Evolutionary conservation across 2,888 invertebrate genomes (phyloP), one percentile per base, ranked within the genome.

Genomic region (Cerceris rybyensis): DNA sequence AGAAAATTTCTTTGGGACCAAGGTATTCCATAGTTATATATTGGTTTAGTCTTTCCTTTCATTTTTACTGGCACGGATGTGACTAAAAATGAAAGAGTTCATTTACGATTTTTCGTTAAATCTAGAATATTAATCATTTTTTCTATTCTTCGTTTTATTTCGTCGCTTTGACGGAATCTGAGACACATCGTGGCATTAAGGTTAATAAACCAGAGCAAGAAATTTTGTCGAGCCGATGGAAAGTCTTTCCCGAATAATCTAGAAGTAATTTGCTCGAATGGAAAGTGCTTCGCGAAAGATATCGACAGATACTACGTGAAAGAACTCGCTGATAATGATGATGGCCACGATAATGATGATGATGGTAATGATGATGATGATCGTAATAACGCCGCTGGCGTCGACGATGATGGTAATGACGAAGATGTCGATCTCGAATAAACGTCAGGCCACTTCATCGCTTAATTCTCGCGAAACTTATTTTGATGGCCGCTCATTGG

Each of bases 381-480:
- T 57, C 67, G 57, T 66, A 66, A 71, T 60, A 65, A 69, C 13
- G 28, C 60, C 61, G 55, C 54, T 63, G 70, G 69, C 76, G 75
- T 52, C 72, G 61, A 11, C 60, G 75, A 77, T 81, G 81, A 77
- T 59, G 81, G 70, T 84, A 81, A 86, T 78, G 82, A 68, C 60
- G 68, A 75, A 76, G 80, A 74, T 74, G 74, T 68, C 75, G 75
- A 82, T 80, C 59, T 59, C 75, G 68, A 70, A 70, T 66, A 70
- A 59, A 54, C 67, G 68, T 65, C 64, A 41, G 59, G 8, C 60
- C 76, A 71, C 49, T 86, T 87, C 86, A 87, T 83, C 81, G 83
- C 87, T 88, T 90, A 80, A 86, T 88, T 87, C 74, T 68, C 80
- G 78, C 83, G 65, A 61, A 69, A 72, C 68, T 61, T 68, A 78